Evolutionary conservation across 2,797 vertebrate genomes (phyloP), one percentile per base, ranked within the genome.

Genomic region (Sebastes kiyomatsui): DNA sequence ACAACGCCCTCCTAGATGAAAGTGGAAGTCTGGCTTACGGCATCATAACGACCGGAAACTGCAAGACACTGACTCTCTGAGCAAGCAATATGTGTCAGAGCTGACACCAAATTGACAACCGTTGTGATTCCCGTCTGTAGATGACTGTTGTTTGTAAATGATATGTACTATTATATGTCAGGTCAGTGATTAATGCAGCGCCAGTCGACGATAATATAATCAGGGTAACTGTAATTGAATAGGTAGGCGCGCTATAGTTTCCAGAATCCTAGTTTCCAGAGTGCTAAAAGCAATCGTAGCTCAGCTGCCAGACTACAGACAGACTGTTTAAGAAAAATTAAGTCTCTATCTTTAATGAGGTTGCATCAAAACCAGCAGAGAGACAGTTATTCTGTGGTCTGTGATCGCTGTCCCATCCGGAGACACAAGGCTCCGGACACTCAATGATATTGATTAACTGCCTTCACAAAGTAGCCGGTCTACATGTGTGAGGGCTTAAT

Each of bases 401-500:
- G 65, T 75, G 75, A 87, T 88, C 83, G 66, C 72, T 74, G 80
- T 87, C 79, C 73, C 42, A 23, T 77, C 67, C 32, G 49, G 73
- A 90, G 79, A 82, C 86, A 71, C 20, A n/a, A 75, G 60, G 60
- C 86, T 82, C 72, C 2, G 58, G 70, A 90, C 85, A 79, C 87
- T 90, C 81, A 67, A 84, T 89, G 81, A 32, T 91, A 91, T 87
- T 75, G 85, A 92, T 93, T 83, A 22, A 13, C 60, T 84, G 35
- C 65, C 72, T 77, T 80, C 74, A 60, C 80, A 86, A 77, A 88
- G 77, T 80, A 78, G 79, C 72, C 52, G 9, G 73, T 79, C 80
- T 81, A 85, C 87, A 80, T 80, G 79, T 69, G 76, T 72, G 73
- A 87, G 33, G 69, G 81, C 81, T 84, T 89, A 88, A 85, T 89